Evolutionary conservation across 1,140 invertebrate species (phyloP).

Genomic region (Thrips palmi): DNA sequence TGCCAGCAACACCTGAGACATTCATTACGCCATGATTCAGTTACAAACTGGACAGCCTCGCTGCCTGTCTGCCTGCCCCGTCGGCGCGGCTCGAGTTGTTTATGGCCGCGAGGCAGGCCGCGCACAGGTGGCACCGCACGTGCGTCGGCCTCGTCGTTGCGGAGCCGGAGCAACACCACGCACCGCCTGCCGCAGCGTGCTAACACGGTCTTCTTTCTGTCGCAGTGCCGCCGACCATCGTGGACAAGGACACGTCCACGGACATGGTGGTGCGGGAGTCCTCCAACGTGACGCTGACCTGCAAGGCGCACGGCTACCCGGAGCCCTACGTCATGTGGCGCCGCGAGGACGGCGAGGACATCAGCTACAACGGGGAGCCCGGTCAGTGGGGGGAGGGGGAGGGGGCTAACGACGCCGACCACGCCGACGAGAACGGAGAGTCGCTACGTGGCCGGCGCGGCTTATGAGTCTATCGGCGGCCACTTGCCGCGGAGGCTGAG

Average conservation of each 20-base stretch:
- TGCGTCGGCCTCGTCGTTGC: not conserved
- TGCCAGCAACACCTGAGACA: too few relatives aligned
- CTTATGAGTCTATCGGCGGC: too few relatives aligned
- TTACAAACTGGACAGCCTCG: not conserved
- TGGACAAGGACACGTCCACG: slow-evolving; percentile 66
- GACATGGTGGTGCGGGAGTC: slow-evolving; percentile 85
- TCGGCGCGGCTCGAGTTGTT: not conserved
- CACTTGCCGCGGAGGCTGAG: too few relatives aligned
- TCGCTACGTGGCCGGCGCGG: too few relatives aligned
- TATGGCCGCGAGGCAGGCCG: not conserved
- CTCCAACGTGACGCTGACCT: slow-evolving; percentile 69
- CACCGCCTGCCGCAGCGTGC: not conserved
- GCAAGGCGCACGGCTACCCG: slow-evolving; percentile 74
- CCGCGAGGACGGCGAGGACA: slow-evolving; percentile 69
- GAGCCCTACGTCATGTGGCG: slow-evolving; percentile 84
- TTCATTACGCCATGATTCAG: not conserved
- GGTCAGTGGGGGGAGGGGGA: slow-evolving; percentile 34
- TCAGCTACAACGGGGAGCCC: slow-evolving; percentile 66
- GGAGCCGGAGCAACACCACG: too few relatives aligned
- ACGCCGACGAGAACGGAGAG: too few relatives aligned
- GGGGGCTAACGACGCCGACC: too few relatives aligned
- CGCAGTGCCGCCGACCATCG: slow-evolving; percentile 66
- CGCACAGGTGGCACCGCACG: not conserved
- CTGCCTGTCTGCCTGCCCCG: not conserved
- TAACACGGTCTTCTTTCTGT: slow-evolving; percentile 11